Conservation (phyloP, 1,140 invertebrate genomes). For the Scaptomyza graminum region DNA sequence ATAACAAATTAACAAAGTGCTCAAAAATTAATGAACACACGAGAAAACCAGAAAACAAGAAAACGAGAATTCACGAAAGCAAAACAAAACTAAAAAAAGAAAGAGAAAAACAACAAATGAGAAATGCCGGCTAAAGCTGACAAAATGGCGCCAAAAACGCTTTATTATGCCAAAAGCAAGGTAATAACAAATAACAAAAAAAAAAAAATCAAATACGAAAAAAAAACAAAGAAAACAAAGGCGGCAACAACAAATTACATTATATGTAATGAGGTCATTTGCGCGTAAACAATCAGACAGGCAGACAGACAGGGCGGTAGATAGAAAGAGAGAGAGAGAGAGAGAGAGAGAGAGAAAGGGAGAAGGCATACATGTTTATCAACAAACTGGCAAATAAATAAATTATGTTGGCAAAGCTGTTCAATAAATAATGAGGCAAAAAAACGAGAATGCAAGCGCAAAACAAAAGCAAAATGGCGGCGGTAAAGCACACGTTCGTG, state of each 20-base stretch:
- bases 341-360: neutral
- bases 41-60: conserved; percentile 46
- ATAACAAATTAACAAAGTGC: conserved; percentile 72
- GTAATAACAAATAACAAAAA: conserved; percentile 50
- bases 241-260: conserved; percentile 69
- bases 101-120: conserved; percentile 32
- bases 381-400: conserved; percentile 78
- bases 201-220: conserved; percentile 25
- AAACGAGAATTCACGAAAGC: conserved; percentile 23
- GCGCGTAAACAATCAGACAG: conserved; percentile 73
- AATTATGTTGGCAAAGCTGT: conserved; percentile 70
- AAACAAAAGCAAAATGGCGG: conserved; percentile 54
- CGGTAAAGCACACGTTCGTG: conserved; percentile 20
- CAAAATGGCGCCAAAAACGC: conserved; percentile 66
- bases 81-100: conserved; percentile 15
- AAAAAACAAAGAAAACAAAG: conserved; percentile 6
- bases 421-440: conserved; percentile 64
- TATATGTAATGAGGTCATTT: conserved; percentile 81
- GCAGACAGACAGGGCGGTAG: conserved; percentile 15
- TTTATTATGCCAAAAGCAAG: conserved; percentile 73
- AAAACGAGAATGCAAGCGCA: conserved; percentile 11
- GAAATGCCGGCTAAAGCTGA: conserved; percentile 17
- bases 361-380: conserved; percentile 61
- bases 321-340: neutral
- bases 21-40: conserved; percentile 74